Evolutionary conservation across 2,797 vertebrate genomes (phyloP), one percentile per base, ranked within the genome.

Genomic region (Bucorvus abyssinicus): DNA sequence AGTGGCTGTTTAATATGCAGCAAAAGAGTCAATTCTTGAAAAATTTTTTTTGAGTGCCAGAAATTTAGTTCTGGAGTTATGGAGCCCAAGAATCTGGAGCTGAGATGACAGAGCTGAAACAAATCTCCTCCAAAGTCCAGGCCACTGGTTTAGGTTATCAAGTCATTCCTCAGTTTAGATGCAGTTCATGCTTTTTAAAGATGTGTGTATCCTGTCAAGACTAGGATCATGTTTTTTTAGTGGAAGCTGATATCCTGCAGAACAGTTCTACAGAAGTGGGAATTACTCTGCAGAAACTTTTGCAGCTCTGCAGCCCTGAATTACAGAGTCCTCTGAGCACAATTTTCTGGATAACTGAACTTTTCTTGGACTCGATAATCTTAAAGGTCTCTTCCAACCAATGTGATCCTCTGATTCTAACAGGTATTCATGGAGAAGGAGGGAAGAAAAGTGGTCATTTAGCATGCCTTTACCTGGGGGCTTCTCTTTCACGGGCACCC

Each of bases 131-230:
- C 4, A 1, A 55, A 87, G 52, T 52, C 20, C 22, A 45, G 27
- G 20, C 1, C 14, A 20, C 24, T 60, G 19, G 19, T 83, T 81
- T 49, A 53, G 7, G 13, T 59, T 85, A 22, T 60, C 22, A 64
- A 10, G 7, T 68, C 44, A 15, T 70, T 29, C 30, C 30, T 88
- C n/a, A 56, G 24, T 74, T 20, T 32, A 76, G 36, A 49, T 14
- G 10, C 38, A 81, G 12, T 69, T 88, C 8, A 21, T 61, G 60
- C 30, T 83, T 88, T 77, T 81, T 61, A 27, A 78, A 74, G 38
- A 26, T 0, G 0, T 49, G 11, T 0, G 0, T 49, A 10, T 83
- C 24, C 36, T 77, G 15, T 84, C n/a, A 91, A 89, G 61, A 16
- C 20, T 45, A 9, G 8, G 14, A 38, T 80, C 3, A 0, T 87